These are phyloP conservation scores for Sorex fumeus DNA, from an alignment of 2,113 vertebrate genomes.

Conservation along the genomic window DNA sequence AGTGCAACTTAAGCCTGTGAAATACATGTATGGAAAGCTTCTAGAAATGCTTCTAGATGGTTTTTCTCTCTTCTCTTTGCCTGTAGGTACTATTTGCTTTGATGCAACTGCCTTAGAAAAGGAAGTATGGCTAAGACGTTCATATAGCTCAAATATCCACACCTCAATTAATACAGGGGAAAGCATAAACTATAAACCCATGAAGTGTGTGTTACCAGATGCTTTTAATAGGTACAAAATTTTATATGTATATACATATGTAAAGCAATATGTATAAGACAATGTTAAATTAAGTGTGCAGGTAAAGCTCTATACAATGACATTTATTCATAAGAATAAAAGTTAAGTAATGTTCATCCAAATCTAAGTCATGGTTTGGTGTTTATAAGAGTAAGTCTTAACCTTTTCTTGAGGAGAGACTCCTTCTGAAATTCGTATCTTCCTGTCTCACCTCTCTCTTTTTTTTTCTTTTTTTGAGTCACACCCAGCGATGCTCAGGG, in stretches of 20 bases:
- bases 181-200: neutral
- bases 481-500: too few species aligned
- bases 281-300: conserved; percentile 7
- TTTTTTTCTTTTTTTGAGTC: too few species aligned
- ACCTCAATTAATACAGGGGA: neutral
- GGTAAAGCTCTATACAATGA: neutral
- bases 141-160: neutral
- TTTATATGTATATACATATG: conserved; percentile 26
- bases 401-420: too few species aligned
- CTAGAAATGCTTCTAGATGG: neutral
- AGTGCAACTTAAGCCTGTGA: neutral
- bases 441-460: too few species aligned
- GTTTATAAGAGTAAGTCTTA: neutral
- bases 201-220: neutral
- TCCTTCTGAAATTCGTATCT: too few species aligned
- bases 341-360: neutral
- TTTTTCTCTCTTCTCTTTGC: neutral
- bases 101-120: conserved; percentile 10
- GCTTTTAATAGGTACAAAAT: neutral
- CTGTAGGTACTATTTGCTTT: conserved; percentile 32
- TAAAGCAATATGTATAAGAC: neutral
- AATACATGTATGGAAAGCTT: neutral
- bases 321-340: conserved; percentile 19
- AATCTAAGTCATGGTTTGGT: neutral
- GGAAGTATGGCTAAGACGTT: neutral